Base-by-base conservation (phyloP, 2,888 invertebrate genomes). In the Trichopria drosophilae region DNA sequence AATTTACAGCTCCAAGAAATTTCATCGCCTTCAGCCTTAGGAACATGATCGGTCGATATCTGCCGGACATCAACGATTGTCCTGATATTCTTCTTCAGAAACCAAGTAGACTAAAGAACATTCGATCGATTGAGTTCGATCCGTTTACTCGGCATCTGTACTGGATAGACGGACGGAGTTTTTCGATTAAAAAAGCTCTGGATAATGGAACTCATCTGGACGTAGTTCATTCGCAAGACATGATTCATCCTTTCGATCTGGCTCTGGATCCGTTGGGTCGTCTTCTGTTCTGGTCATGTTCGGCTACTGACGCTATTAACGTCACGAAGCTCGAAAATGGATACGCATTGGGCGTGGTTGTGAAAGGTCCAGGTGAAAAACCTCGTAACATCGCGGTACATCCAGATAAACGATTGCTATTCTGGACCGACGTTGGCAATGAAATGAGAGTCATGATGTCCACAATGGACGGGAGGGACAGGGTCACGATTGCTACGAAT, bases 21-120 rank as follows among this genome's bases (percentile, higher is more conserved):
- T 96, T 92, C 69, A 82, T 96, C 62, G 81, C 96, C 40, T 93
- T 89, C 69, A 91, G 92, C 51, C 88, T 90, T 61, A 85, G 87
- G 62, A 92, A 88, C 67, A 82, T 87, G 2, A 85, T 94, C 24
- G 91, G 89, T 10, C 82, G 95, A 2, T 78, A 95, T 51, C 73
- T 93, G 53, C 84, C 89, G 0, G 86, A 90, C 51, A 82, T 83
- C 1, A 81, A 84, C 0, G 93, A 93, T 66, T 90, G 91, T 62
- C 90, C 88, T 1, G 92, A 93, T 72, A 85, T 89, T 1, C 84
- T 86, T 32, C 77, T 93, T 19, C 89, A 92, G 92, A 0, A 82
- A 93, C 7, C 84, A 86, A 6, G 88, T 4, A n/a, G 88, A 4
- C 73, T 91, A 39, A 90, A 88, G 69, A 86, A 85, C 63, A 84